Percentiles rank a stretch among this genome's conserved stretches.
phyloP scores from a whole-genome alignment of 2,888 invertebrate species.

The Phlogophora meticulosa region DNA sequence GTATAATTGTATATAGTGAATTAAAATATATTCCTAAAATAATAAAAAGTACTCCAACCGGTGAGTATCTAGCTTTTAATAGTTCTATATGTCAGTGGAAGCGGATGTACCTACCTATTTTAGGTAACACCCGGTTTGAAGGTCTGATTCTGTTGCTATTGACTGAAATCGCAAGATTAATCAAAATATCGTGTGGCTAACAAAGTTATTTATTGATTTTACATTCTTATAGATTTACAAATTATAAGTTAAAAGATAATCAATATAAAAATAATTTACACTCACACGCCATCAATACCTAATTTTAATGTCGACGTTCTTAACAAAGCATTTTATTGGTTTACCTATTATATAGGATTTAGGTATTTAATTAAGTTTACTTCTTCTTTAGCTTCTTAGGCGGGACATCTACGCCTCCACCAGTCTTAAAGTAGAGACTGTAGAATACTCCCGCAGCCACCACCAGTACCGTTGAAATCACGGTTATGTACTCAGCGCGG shows the following conservation, averaged over 20 bases:
- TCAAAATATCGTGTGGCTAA: conserved; percentile 1
- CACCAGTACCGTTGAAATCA: conserved; percentile 90
- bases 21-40: no score
- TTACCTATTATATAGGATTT: no score
- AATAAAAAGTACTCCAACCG: no score
- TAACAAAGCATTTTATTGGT: conserved; percentile 6
- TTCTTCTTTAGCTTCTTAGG: conserved; percentile 77
- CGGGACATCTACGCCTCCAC: conserved; percentile 61
- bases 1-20: no score
- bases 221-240: background rate
- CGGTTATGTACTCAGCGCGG: conserved; percentile 92
- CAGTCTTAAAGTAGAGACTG: conserved; percentile 86
- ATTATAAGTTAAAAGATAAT: background rate
- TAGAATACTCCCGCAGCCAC: conserved; percentile 91
- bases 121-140: no score
- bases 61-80: no score
- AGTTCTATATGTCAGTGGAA: no score
- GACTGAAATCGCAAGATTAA: background rate
- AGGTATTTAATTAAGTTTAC: conserved; percentile 49
- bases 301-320: background rate
- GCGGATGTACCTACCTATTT: no score
- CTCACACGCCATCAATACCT: background rate
- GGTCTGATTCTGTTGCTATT: background rate
- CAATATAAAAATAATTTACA: conserved; percentile 4
- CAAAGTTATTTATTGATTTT: background rate